These are phyloP conservation scores for Forbesichthys papilliferus DNA, from an alignment of 2,113 vertebrate genomes.

Conservation along the genomic window DNA sequence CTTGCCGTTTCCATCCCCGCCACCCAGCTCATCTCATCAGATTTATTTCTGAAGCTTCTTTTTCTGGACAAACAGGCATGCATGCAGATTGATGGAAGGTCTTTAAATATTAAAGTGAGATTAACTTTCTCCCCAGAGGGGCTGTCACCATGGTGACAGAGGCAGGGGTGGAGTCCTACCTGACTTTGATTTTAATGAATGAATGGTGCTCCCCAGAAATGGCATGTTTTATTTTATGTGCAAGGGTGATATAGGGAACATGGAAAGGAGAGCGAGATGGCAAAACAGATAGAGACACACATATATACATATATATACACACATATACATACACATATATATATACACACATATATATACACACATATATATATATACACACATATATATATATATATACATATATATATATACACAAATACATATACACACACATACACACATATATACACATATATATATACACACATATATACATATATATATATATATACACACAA, in stretches of 20 bases:
- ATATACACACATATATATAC: too few relatives aligned
- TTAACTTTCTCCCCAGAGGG: slow-evolving; percentile 34
- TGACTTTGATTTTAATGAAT: slow-evolving; percentile 41
- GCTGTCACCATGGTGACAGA: slow-evolving; percentile 43
- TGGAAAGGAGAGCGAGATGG: too few relatives aligned
- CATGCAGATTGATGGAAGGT: slow-evolving; percentile 14
- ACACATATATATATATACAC: background rate
- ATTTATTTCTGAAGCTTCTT: background rate
- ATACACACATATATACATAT: too few relatives aligned
- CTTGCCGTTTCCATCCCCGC: background rate
- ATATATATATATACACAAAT: background rate
- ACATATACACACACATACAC: too few relatives aligned
- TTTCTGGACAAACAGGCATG: background rate
- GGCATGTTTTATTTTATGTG: too few relatives aligned
- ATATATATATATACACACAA: too few relatives aligned
- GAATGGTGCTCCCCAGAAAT: slow-evolving; percentile 10
- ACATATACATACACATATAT: too few relatives aligned
- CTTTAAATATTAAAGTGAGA: slow-evolving; percentile 45
- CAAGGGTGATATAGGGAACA: too few relatives aligned
- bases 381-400: background rate
- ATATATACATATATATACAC: background rate
- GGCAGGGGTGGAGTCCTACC: slow-evolving; percentile 23
- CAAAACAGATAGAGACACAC: too few relatives aligned
- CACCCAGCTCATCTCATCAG: background rate
- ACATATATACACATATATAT: too few relatives aligned